Percentiles rank a stretch among this genome's conserved stretches.
Evolutionary conservation across 2,113 vertebrate species (phyloP).

Genomic region (Hyperopisus bebe): DNA sequence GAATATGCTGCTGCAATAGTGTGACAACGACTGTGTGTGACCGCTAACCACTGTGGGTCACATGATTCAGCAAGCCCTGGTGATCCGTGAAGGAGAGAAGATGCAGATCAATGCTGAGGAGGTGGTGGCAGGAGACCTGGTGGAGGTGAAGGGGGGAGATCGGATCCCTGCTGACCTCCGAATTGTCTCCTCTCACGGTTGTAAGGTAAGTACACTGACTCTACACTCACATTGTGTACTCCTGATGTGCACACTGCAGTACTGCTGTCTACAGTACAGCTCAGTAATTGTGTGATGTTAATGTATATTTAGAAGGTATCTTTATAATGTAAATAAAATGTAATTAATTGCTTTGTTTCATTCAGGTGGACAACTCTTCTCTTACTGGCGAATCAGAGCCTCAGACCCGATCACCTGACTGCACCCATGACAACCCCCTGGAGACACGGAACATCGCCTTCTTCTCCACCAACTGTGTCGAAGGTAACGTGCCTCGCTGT

Average conservation of each 20-base stretch:
- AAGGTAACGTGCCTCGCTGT: constrained; percentile 51
- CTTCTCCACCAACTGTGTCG: constrained; percentile 86
- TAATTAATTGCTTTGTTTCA: background rate
- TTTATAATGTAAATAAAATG: background rate
- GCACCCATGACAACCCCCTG: constrained; percentile 82
- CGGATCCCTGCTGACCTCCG: constrained; percentile 81
- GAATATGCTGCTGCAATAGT: background rate
- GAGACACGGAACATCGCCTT: constrained; percentile 84
- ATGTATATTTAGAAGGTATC: background rate
- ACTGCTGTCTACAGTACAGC: background rate
- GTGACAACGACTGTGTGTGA: background rate
- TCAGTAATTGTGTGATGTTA: background rate
- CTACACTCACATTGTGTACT: background rate
- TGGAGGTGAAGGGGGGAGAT: constrained; percentile 89
- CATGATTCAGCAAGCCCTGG: constrained; percentile 74
- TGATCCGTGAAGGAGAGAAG: constrained; percentile 88
- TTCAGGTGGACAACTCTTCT: constrained; percentile 84
- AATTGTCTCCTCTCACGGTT: constrained; percentile 80
- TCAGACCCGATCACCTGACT: constrained; percentile 81
- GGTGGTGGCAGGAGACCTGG: constrained; percentile 80
- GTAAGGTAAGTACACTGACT: constrained; percentile 63
- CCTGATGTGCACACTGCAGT: background rate
- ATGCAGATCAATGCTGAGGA: constrained; percentile 86
- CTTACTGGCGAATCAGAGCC: constrained; percentile 82
- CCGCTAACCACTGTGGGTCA: background rate